Evolutionary conservation across 2,888 invertebrate species (phyloP).

Genomic region (Clivina fossor): DNA sequence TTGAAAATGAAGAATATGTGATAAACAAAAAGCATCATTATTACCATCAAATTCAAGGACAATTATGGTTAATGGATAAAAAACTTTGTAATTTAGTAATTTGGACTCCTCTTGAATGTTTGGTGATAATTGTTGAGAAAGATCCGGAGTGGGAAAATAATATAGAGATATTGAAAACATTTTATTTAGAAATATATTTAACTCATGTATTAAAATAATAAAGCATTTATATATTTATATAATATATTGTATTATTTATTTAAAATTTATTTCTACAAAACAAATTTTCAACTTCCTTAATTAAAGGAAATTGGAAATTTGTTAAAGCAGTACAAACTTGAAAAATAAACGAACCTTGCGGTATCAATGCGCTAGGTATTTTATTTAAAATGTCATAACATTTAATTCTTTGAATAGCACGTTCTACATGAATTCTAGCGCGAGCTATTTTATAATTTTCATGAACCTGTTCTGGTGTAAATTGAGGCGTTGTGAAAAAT

Average conservation of each 20-base stretch:
- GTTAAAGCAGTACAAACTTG: background rate
- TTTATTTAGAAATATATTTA: too few relatives aligned
- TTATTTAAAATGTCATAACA: slow-evolving; percentile 3
- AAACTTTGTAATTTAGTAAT: slow-evolving; percentile 4
- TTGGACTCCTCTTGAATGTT: slow-evolving; percentile 10
- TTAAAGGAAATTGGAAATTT: background rate
- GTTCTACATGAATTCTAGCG: background rate
- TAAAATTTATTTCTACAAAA: background rate
- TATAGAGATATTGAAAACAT: slow-evolving; percentile 2
- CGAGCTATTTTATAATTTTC: background rate
- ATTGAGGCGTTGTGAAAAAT: slow-evolving; percentile 3
- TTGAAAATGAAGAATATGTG: slow-evolving; percentile 11
- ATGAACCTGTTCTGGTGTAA: background rate
- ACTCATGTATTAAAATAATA: too few relatives aligned
- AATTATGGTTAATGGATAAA: too few relatives aligned
- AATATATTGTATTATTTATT: too few relatives aligned
- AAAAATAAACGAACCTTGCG: background rate
- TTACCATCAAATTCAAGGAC: slow-evolving; percentile 12
- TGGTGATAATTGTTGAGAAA: slow-evolving; percentile 1
- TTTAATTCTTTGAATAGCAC: slow-evolving; percentile 1
- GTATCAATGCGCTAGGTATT: background rate
- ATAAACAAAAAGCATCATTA: slow-evolving; percentile 14
- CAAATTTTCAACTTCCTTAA: slow-evolving; percentile 1
- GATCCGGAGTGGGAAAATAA: slow-evolving; percentile 15
- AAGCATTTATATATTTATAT: too few relatives aligned